A percentile compares a stretch with the other conserved stretches of the same genome.
Evolutionary conservation across 2,888 invertebrate species (phyloP).

Genomic region (Polyommatus iphigenia): DNA sequence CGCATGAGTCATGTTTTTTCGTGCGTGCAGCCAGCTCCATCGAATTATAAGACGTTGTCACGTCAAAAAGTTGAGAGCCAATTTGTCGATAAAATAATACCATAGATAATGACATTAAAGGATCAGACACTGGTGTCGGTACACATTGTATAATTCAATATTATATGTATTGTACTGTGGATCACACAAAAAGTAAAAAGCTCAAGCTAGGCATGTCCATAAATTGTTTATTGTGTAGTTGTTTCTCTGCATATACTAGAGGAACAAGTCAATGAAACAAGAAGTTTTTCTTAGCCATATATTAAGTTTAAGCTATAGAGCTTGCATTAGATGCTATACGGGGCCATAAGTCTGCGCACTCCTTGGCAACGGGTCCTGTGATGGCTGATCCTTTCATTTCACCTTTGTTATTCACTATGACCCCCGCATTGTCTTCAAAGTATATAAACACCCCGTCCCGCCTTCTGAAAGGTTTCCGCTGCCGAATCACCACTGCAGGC

Average conservation of each 20-base stretch:
- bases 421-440: slow-evolving; percentile 99
- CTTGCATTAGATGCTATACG: slow-evolving; percentile 99
- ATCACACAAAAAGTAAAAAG: not conserved
- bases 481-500: slow-evolving; percentile 99
- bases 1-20: too few relatives aligned
- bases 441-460: slow-evolving; percentile 99
- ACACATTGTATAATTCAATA: too few relatives aligned
- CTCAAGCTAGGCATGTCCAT: not conserved
- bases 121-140: too few relatives aligned
- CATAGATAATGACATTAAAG: too few relatives aligned
- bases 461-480: slow-evolving; percentile 98
- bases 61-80: too few relatives aligned
- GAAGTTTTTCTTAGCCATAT: slow-evolving; percentile 39
- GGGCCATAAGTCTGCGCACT: slow-evolving; percentile 99
- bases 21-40: too few relatives aligned
- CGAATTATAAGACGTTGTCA: too few relatives aligned
- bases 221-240: too few relatives aligned
- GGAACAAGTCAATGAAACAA: slow-evolving; percentile 36
- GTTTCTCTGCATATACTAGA: not conserved
- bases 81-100: too few relatives aligned
- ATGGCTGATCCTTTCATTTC: slow-evolving; percentile 99
- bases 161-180: too few relatives aligned
- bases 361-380: slow-evolving; percentile 99
- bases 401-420: slow-evolving; percentile 99
- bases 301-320: slow-evolving; percentile 91